Evolutionary conservation across 2,797 vertebrate genomes (phyloP), one percentile per base, ranked within the genome.

Genomic region (Eleutherodactylus coqui): DNA sequence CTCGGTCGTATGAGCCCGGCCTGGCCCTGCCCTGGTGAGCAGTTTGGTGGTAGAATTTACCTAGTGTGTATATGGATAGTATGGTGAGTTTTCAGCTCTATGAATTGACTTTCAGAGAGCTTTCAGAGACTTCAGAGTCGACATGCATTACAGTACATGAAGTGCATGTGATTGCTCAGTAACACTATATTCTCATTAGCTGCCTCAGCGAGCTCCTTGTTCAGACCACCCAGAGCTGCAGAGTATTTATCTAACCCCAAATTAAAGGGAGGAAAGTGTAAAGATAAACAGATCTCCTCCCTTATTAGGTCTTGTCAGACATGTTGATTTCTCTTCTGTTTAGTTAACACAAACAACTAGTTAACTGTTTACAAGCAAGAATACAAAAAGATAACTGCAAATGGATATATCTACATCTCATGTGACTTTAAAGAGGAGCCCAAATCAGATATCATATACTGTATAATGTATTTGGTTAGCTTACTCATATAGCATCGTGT

Each of bases 191-290:
- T 78, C 55, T 82, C 72, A 82, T 62, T 89, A 90, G 83, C 89
- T 89, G 75, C 45, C 17, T 51, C 51, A 73, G 17, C 70, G 62
- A 47, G 34, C 53, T 32, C 49, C 81, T 38, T 53, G 67, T 24
- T 55, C 9, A 55, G 82, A 75, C 70, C 4, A 11, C 86, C 86
- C 86, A 87, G 55, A 69, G 51, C 51, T 79, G 6, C 60, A 75
- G 79, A 32, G 53, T 64, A 85, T 75, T 60, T 67, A 91, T 92
- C 90, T 92, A 81, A 79, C 47, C 86, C 76, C 86, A 84, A 76
- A 82, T 83, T 84, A 60, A 83, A 84, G 86, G 86, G 82, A 80
- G 86, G 67, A 87, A 87, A 79, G 77, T 62, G 67, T 55, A 53
- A 87, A 87, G 67, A 87, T 87, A 87, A 87, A 84, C 82, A 87